phyloP scores from a whole-genome alignment of 2,797 vertebrate species.

The Tokudaia tokunoshimensis region DNA sequence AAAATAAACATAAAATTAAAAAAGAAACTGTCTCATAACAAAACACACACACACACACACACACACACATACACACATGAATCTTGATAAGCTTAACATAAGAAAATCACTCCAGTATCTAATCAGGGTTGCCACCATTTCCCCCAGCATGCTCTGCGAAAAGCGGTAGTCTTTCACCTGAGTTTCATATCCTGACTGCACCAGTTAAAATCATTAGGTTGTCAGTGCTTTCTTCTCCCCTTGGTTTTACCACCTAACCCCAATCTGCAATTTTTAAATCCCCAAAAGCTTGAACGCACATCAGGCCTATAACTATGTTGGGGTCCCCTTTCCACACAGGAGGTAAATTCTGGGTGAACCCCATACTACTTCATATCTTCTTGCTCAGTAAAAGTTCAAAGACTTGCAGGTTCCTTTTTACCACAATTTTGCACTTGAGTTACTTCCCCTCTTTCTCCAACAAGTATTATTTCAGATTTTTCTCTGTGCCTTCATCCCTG shows the following conservation, averaged over 20 bases:
- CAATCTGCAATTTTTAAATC: neutral
- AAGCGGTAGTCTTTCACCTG: neutral
- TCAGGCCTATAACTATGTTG: neutral
- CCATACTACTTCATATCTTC: neutral
- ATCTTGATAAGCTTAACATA: neutral
- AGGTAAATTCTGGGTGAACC: neutral
- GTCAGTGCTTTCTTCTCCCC: constrained; percentile 5
- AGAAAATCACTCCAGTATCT: constrained; percentile 15
- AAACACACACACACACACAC: neutral
- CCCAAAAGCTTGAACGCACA: neutral
- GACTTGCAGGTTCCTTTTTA: neutral
- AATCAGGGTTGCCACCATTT: neutral
- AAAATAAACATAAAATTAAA: neutral
- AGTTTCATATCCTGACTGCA: neutral
- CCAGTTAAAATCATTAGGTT: neutral
- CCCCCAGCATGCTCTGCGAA: neutral
- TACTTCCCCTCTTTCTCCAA: neutral
- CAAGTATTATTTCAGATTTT: neutral
- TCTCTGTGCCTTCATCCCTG: neutral
- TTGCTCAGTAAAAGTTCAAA: neutral
- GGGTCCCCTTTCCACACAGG: neutral
- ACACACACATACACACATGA: neutral
- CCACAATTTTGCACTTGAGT: neutral
- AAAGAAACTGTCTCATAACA: neutral
- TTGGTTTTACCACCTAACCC: neutral